Percentiles rank a stretch among this genome's conserved stretches.
Conservation (phyloP, 2,797 vertebrate species). For the Malurus leucopterus region DNA sequence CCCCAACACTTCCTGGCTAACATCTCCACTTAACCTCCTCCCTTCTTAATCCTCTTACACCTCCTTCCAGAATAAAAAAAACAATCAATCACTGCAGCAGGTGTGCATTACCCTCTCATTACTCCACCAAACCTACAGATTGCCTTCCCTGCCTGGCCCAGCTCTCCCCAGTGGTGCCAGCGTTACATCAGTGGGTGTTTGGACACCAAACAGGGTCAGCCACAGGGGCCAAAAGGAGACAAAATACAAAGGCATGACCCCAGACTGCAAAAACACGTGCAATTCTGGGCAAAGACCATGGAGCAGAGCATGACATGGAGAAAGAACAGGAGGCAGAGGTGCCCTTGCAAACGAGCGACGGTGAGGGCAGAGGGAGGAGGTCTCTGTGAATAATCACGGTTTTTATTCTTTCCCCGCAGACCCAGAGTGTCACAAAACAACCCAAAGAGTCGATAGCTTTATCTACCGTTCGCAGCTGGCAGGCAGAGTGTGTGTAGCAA, state of each 20-base stretch:
- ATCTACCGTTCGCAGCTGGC: conserved; percentile 12
- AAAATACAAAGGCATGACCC: not conserved
- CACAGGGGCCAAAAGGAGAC: not conserved
- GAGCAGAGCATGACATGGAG: fast-evolving
- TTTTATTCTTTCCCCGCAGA: not conserved
- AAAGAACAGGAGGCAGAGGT: not conserved
- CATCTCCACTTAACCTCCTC: not conserved
- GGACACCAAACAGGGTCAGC: not conserved
- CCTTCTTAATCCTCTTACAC: not conserved
- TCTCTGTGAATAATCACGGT: not conserved
- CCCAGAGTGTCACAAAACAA: not conserved
- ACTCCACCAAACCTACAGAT: not conserved
- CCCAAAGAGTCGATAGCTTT: not conserved
- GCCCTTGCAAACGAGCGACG: fast-evolving
- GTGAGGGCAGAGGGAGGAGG: not conserved
- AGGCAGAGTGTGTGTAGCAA: conserved; percentile 25
- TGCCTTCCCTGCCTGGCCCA: not conserved
- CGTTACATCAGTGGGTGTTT: fast-evolving
- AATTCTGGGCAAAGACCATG: not conserved
- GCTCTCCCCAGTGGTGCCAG: not conserved
- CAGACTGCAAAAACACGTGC: not conserved
- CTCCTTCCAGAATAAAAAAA: not conserved
- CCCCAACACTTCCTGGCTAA: not conserved
- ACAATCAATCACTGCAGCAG: not conserved
- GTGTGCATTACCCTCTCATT: not conserved